phyloP scores from a whole-genome alignment of 2,888 invertebrate genomes.

The Choreutis nemorana region DNA sequence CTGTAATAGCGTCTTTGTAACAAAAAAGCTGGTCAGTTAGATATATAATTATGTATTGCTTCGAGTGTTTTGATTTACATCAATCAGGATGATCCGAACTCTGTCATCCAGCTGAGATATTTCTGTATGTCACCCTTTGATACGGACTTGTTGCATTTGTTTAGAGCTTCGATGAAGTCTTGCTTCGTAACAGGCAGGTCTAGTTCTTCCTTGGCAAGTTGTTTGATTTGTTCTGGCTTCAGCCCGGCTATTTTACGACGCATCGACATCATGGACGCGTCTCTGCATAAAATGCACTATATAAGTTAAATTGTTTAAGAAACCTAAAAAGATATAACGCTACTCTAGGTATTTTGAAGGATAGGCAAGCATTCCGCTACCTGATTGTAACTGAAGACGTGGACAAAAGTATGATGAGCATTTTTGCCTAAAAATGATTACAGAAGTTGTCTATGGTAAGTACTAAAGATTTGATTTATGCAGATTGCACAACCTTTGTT shows the following conservation, averaged over 20 bases:
- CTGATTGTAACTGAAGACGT: too few relatives aligned
- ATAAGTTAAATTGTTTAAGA: too few relatives aligned
- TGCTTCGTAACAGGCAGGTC: conserved; percentile 91
- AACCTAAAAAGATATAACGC: background rate
- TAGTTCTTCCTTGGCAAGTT: conserved; percentile 92
- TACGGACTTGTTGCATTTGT: conserved; percentile 96
- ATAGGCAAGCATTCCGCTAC: background rate
- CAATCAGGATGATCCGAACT: conserved; percentile 92
- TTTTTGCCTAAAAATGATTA: too few relatives aligned
- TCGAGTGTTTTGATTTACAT: too few relatives aligned
- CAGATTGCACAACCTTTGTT: too few relatives aligned
- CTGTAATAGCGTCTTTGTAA: too few relatives aligned
- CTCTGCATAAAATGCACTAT: conserved; percentile 72
- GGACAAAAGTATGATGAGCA: too few relatives aligned
- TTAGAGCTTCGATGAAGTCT: conserved; percentile 93
- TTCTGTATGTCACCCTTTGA: conserved; percentile 93
- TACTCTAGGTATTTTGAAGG: background rate
- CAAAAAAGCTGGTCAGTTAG: too few relatives aligned
- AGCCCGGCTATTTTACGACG: conserved; percentile 92
- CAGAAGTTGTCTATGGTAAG: too few relatives aligned
- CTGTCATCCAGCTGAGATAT: conserved; percentile 97
- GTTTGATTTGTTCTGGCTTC: conserved; percentile 92
- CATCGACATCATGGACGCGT: conserved; percentile 99
- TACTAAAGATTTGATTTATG: too few relatives aligned
- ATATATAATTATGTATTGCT: too few relatives aligned